A percentile compares a stretch with the other conserved stretches of the same genome.
These are phyloP conservation scores for Cryptops parisi DNA, from an alignment of 2,888 invertebrate species.

Conservation along the genomic window DNA sequence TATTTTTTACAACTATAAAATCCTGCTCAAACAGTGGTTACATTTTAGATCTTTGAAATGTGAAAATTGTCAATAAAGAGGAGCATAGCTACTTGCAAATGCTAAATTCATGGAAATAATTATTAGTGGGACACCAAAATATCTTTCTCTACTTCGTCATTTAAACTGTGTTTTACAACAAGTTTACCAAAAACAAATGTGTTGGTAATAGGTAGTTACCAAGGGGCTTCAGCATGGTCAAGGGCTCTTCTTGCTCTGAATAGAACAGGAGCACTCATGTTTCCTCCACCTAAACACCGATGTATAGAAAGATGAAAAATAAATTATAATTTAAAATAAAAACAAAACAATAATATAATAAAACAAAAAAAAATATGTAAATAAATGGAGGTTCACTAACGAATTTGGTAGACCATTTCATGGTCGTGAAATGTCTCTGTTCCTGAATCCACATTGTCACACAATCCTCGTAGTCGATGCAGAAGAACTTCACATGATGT, in stretches of 20 bases:
- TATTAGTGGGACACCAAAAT: too few relatives aligned
- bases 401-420: conserved; percentile 51
- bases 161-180: too few relatives aligned
- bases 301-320: too few relatives aligned
- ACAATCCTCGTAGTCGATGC: conserved; percentile 75
- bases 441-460: conserved; percentile 50
- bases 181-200: too few relatives aligned
- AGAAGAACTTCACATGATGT: conserved; percentile 77
- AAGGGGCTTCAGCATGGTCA: conserved; percentile 67
- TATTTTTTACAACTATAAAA: too few relatives aligned
- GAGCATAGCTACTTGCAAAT: too few relatives aligned
- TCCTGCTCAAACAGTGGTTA: too few relatives aligned
- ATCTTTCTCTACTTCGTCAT: too few relatives aligned
- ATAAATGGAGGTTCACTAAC: conserved; percentile 17
- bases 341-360: background rate
- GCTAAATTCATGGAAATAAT: too few relatives aligned
- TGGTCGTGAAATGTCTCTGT: conserved; percentile 88
- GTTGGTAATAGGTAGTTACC: conserved; percentile 24
- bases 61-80: too few relatives aligned
- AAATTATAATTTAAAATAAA: too few relatives aligned
- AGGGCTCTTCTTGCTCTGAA: conserved; percentile 70
- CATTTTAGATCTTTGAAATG: too few relatives aligned
- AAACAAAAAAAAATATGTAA: background rate
- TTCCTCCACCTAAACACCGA: conserved; percentile 15
- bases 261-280: conserved; percentile 40